Evolutionary conservation across 2,113 vertebrate genomes (phyloP).

Genomic region (Oryzias curvinotus): DNA sequence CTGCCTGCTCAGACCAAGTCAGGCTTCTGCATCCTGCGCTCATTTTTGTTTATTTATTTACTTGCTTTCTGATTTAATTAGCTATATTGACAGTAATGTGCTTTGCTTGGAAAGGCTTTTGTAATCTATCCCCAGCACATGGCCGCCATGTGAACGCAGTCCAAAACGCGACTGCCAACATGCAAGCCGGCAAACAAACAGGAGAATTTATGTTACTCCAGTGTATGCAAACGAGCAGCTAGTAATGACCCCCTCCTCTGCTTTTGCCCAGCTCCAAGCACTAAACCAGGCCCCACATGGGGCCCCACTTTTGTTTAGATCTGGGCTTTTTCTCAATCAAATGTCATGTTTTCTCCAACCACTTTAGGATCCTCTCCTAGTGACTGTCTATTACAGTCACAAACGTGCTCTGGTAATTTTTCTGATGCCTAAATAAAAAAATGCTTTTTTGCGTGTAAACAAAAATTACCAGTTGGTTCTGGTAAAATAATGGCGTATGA

Average conservation of each 20-base stretch:
- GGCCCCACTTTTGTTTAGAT: constrained; percentile 16
- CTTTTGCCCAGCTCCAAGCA: constrained; percentile 27
- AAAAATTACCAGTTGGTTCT: neutral
- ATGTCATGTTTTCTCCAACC: constrained; percentile 15
- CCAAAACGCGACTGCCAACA: constrained; percentile 8
- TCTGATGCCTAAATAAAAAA: constrained; percentile 4
- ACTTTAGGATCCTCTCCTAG: constrained; percentile 13
- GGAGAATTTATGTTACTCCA: constrained; percentile 4
- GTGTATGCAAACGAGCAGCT: constrained; percentile 5
- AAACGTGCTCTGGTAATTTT: neutral
- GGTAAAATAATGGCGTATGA: neutral
- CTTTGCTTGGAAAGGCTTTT: neutral
- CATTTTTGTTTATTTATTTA: constrained; percentile 5
- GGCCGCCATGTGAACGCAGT: constrained; percentile 5
- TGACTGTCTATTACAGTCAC: constrained; percentile 3
- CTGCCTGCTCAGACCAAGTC: constrained; percentile 7
- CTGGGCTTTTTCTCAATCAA: constrained; percentile 18
- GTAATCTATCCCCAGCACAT: constrained; percentile 23
- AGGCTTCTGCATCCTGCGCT: neutral
- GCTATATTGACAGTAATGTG: constrained; percentile 14
- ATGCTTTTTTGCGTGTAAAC: neutral
- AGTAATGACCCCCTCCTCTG: constrained; percentile 9
- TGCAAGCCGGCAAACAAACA: constrained; percentile 9
- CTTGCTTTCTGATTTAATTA: constrained; percentile 24
- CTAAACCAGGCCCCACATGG: constrained; percentile 16